Percentiles rank a stretch among this genome's conserved stretches.
phyloP scores from a whole-genome alignment of 2,888 invertebrate species.

The Campoplex nolae region DNA sequence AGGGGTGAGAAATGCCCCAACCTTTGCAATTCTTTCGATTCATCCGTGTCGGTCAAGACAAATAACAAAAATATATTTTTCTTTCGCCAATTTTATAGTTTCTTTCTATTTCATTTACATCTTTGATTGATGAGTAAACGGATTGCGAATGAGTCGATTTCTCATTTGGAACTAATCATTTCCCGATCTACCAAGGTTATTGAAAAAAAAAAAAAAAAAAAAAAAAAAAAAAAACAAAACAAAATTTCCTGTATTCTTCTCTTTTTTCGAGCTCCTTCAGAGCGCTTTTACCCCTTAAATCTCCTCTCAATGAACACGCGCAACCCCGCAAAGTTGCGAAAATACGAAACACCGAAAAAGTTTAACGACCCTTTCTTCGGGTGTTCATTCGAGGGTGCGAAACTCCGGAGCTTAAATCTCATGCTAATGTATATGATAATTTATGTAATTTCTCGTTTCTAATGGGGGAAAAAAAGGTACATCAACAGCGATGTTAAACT shows the following conservation, averaged over 20 bases:
- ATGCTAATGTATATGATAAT: neutral
- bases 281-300: neutral
- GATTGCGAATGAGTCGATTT: no score
- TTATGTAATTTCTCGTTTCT: neutral
- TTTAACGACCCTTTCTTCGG: neutral
- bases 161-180: neutral
- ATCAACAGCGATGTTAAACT: neutral
- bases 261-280: neutral
- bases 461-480: neutral
- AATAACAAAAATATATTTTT: no score
- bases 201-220: no score
- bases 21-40: neutral
- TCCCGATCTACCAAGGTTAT: neutral
- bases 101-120: no score
- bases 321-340: neutral
- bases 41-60: neutral
- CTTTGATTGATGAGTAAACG: no score
- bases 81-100: neutral
- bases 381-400: neutral
- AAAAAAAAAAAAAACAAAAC: no score
- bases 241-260: no score
- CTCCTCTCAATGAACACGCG: neutral
- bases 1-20: slow-evolving; percentile 19
- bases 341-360: neutral
- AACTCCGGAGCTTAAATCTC: neutral